Base-by-base conservation (phyloP, 2,113 vertebrate species). In the Gallinago undulata region DNA sequence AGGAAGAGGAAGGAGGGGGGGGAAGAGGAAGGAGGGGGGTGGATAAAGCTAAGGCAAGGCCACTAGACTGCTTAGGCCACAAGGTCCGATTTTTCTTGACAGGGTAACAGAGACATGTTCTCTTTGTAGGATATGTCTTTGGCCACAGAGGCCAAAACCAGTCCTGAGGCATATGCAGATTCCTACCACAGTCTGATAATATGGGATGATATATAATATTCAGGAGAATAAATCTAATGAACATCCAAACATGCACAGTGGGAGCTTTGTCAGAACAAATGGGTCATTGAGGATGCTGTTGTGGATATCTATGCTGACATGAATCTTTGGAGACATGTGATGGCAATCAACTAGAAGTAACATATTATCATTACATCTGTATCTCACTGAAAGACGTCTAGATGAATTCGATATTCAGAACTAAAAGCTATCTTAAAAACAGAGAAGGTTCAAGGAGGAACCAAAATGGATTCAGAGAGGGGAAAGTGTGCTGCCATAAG, bases 401-500 rank as follows among this genome's bases (percentile, higher is more conserved):
- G 25, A 77, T 25, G 0, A 68, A 77, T 37, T 69, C 77, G 7
- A n/a, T 64, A 60, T 31, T 81, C 59, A 81, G 66, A 89, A 81
- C 4, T n/a, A 55, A 68, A 66, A 77, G 6, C 5, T 48, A 23
- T n/a, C 35, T 74, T 84, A 43, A 47, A 87, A 69, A 37, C 4
- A 6, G 27, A 84, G 15, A 73, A 74, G 6, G 23, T 43, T 90
- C 9, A 33, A 80, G 30, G 51, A 86, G 15, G 19, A 87, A 5
- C 3, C 33, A 70, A 50, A 79, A 47, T 28, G 3, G 10, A 64
- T 70, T 64, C 21, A 63, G 64, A 64, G 24, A 55, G 6, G 25
- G 0, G 1, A 60, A 51, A 72, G 1, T 4, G 1, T 56, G 28
- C 11, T 64, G 56, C 39, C 8, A 19, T 15, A 48, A 64, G 22